Base-by-base conservation (phyloP, 2,888 invertebrate species). In the Spodoptera picta region DNA sequence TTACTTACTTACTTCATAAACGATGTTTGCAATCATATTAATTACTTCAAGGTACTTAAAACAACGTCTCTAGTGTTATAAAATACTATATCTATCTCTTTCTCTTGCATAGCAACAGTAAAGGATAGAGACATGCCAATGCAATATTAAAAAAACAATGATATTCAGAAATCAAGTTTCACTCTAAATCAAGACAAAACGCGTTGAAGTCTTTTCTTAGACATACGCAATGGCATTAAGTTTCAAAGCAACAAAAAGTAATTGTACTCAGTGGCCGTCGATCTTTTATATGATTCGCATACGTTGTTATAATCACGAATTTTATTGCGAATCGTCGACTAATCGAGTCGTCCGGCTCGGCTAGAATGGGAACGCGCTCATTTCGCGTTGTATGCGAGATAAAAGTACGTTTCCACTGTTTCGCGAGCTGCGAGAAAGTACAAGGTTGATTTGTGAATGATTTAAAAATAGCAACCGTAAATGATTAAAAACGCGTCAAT, bases 281-380 rank as follows among this genome's bases (percentile, higher is more conserved):
- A 67, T 69, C 70, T 60, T 61, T 41, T 48, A 67, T 68, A 57
- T 44, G 58, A 65, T 61, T 68, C 60, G 53, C 65, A 70, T 44
- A 56, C 56, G 57, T 65, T 69, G 75, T 70, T 81, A 74, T 79
- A 79, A 73, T 79, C 74, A 79, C 81, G 67, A 80, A 81, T 81
- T 73, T 77, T 80, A 78, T 84, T 83, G 85, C 84, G 75, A 83
- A 79, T 83, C 75, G 69, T 64, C 77, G 71, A 65, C 79, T 83
- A 86, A 82, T 80, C 83, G 79, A 78, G 79, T 68, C 82, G 81
- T 77, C 75, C 78, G 83, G 83, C 80, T 66, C 81, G 81, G 69
- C 81, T 82, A 82, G 82, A 88, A 89, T 89, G 87, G 81, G 87
- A 87, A 83, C 88, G 80, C 81, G 85, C 82, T 87, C 86, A 82